These are phyloP conservation scores for Argyresthia goedartella DNA, from an alignment of 2,888 invertebrate genomes.

Conservation along the genomic window DNA sequence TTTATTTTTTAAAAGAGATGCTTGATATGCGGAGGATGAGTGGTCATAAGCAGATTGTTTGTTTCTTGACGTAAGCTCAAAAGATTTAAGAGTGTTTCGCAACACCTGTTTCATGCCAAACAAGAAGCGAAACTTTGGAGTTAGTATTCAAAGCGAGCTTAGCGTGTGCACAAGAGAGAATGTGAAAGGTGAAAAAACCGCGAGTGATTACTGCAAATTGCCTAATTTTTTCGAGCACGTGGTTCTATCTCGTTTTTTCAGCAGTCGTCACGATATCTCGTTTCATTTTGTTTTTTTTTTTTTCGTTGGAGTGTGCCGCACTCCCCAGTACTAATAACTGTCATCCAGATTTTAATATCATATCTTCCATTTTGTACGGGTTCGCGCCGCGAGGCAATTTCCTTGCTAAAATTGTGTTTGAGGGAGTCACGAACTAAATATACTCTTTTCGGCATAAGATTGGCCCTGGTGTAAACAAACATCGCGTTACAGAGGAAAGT, in stretches of 20 bases:
- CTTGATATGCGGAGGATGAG: no score
- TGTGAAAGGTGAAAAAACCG: no score
- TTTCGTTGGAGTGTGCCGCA: constrained; percentile 16
- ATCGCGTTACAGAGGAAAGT: background rate
- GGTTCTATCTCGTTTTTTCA: background rate
- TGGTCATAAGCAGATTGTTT: no score
- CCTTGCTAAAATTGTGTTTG: constrained; percentile 64
- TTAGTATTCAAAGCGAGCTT: background rate
- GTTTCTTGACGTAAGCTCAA: no score
- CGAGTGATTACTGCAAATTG: background rate
- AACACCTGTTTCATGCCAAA: no score
- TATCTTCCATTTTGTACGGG: constrained; percentile 57
- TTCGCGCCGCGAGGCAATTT: constrained; percentile 55
- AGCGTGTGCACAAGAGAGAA: background rate
- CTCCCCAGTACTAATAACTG: constrained; percentile 59
- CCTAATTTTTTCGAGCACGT: background rate
- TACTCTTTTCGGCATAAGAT: background rate
- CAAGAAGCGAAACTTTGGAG: no score
- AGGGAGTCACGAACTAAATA: constrained; percentile 49
- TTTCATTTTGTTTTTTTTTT: constrained; percentile 38
- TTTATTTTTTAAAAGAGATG: background rate
- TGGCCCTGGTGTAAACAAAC: background rate
- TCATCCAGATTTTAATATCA: constrained; percentile 67
- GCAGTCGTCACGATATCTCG: constrained; percentile 29
- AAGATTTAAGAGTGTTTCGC: no score